Percentiles rank a stretch among this genome's conserved stretches.
These are phyloP conservation scores for Boleophthalmus pectinirostris DNA, from an alignment of 2,113 vertebrate species.

Conservation along the genomic window DNA sequence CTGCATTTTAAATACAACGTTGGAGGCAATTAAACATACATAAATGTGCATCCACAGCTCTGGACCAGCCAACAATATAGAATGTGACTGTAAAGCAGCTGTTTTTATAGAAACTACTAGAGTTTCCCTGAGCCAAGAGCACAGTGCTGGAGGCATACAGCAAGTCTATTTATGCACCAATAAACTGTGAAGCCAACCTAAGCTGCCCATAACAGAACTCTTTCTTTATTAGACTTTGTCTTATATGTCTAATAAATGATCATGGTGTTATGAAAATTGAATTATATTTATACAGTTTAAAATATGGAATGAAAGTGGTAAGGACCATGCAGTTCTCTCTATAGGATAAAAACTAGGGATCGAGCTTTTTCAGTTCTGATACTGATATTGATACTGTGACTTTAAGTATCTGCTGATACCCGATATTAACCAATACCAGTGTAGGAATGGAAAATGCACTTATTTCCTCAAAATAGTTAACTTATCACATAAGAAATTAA, in stretches of 20 bases:
- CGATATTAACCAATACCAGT: no score
- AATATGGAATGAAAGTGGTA: no score
- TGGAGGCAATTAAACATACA: neutral
- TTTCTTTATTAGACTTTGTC: neutral
- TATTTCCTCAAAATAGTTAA: no score
- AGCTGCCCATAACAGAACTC: neutral
- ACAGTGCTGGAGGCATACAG: neutral
- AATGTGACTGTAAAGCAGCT: neutral
- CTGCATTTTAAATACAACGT: neutral
- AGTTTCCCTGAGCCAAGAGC: neutral
- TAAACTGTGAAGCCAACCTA: neutral
- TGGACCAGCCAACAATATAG: neutral
- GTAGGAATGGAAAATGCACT: no score
- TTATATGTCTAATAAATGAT: neutral
- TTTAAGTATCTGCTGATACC: no score
- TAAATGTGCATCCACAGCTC: neutral
- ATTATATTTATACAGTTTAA: no score
- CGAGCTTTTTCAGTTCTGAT: no score
- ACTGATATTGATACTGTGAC: no score
- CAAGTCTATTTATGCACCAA: neutral
- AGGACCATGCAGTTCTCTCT: no score
- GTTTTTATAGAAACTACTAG: neutral
- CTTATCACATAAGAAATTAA: no score
- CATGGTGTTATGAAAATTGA: no score
- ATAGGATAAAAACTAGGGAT: no score